Conservation (phyloP, 2,888 invertebrate species). For the Trachelus troglodyta region DNA sequence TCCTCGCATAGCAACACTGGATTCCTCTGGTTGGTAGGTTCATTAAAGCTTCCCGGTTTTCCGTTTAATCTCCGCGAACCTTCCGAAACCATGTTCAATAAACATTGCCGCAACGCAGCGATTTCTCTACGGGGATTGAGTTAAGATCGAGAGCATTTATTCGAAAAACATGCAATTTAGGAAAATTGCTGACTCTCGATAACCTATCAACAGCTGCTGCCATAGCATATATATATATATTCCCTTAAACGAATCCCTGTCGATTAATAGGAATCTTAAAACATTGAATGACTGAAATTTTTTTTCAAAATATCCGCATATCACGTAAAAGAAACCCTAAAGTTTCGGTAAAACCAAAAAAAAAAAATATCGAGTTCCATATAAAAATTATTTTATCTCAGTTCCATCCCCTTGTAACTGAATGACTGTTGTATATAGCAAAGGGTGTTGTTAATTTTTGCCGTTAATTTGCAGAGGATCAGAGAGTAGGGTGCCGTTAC, state of each 20-base stretch:
- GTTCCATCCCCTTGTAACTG: background rate
- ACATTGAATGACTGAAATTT: background rate
- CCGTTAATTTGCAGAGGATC: conserved; percentile 36
- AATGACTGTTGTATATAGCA: background rate
- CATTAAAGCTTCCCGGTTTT: conserved; percentile 53
- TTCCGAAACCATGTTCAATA: conserved; percentile 59
- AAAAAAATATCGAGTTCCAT: background rate
- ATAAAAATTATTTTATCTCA: background rate
- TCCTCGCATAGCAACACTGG: conserved; percentile 14
- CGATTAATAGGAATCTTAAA: background rate
- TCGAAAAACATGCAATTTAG: conserved; percentile 40
- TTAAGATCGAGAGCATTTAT: conserved; percentile 44
- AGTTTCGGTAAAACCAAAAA: background rate
- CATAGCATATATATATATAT: too few relatives aligned
- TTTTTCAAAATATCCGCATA: background rate
- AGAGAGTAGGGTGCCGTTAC: conserved; percentile 9
- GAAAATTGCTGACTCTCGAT: conserved; percentile 39
- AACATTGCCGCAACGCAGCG: conserved; percentile 53
- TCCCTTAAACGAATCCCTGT: background rate
- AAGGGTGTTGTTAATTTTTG: conserved; percentile 31
- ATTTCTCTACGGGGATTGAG: conserved; percentile 45
- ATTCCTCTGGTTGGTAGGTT: conserved; percentile 26
- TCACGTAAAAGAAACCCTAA: background rate
- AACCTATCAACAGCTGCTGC: background rate
- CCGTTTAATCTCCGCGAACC: conserved; percentile 54